phyloP scores from a whole-genome alignment of 2,797 vertebrate species.

The Agapornis canus region DNA sequence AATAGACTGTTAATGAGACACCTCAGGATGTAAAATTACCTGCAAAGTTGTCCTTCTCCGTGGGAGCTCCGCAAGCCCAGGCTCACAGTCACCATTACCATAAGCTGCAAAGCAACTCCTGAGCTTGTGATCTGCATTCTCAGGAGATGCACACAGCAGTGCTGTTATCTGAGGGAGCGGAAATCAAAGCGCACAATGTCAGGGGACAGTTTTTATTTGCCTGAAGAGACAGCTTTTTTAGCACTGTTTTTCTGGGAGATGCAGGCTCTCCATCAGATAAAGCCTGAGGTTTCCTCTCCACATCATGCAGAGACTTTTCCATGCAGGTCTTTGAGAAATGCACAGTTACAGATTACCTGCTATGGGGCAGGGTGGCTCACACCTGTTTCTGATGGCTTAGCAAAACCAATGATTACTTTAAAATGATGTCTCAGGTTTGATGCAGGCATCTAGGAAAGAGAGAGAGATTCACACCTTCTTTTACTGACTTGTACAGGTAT shows the following conservation, averaged over 20 bases:
- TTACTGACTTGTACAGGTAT: background rate
- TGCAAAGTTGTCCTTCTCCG: background rate
- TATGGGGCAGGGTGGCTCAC: background rate
- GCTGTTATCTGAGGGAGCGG: background rate
- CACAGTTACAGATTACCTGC: background rate
- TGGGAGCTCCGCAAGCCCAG: background rate
- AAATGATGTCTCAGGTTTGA: background rate
- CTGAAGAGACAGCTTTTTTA: background rate
- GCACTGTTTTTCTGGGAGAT: background rate
- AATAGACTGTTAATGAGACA: constrained; percentile 2
- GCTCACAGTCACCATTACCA: background rate
- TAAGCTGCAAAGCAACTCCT: background rate
- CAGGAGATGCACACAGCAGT: background rate
- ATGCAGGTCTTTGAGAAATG: background rate
- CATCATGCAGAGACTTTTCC: background rate
- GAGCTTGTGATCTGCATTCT: background rate
- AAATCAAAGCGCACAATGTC: background rate
- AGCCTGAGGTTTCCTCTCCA: background rate
- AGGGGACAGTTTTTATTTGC: background rate
- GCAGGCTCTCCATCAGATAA: background rate
- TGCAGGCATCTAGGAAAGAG: background rate
- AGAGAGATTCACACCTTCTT: background rate
- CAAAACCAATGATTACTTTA: background rate
- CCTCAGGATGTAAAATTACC: background rate
- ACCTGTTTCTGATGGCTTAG: background rate